Evolutionary conservation across 2,113 vertebrate species (phyloP), one percentile per base, ranked within the genome.

Genomic region (Mola mola): DNA sequence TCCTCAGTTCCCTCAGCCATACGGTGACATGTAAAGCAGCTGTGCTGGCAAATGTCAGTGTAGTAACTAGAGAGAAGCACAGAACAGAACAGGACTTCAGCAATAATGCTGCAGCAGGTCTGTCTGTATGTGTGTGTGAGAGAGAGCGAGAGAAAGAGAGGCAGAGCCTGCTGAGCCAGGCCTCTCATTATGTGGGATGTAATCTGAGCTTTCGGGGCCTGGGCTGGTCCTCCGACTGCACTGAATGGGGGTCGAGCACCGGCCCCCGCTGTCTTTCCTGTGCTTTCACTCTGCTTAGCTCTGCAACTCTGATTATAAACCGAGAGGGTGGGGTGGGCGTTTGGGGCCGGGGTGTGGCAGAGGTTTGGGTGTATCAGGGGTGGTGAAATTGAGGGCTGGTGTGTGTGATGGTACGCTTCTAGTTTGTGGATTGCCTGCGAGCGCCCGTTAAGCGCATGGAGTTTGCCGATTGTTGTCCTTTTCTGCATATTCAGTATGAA

Each of bases 281-380:
- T 78, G 86, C 86, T 88, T 89, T 90, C 84, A 86, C 81, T 90
- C 66, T 88, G 86, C 88, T 88, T 87, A 87, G 79, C 85, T 90
- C 79, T 48, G 86, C 88, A 88, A 87, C 83, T 90, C 83, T 87
- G 81, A 84, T 86, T 87, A 79, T 87, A 78, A 74, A 81, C 42
- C 5, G 24, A 38, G 53, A 26, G 85, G 72, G 62, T 52, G 74
- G 75, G 75, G 69, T 69, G 68, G 76, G 34, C 36, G 57, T 75
- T 68, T 58, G 52, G 80, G 75, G 51, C 28, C 10, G 44, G 51
- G 67, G 50, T 49, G 70, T 21, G 50, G 51, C 48, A 25, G 72
- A 71, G 71, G 66, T 50, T 73, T 66, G 50, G 70, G 67, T 70
- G 60, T 58, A 65, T 46, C 62, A 20, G 15, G 38, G 65, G 29